phyloP scores from a whole-genome alignment of 2,797 vertebrate genomes.

The Pseudocheirus occidentalis region DNA sequence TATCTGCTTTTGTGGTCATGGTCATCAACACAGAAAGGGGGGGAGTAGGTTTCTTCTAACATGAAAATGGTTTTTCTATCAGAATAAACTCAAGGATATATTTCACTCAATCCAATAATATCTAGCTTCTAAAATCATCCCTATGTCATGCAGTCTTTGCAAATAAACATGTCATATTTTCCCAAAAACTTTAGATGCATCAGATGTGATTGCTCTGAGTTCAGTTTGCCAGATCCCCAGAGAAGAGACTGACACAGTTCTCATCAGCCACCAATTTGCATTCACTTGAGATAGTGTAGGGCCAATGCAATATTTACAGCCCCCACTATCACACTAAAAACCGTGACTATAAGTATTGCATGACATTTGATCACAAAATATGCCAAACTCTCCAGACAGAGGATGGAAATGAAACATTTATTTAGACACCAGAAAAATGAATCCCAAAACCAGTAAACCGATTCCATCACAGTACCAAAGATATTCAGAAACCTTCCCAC shows the following conservation, averaged over 20 bases:
- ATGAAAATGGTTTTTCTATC: not conserved
- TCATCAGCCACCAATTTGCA: not conserved
- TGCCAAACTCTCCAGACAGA: no score
- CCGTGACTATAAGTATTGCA: no score
- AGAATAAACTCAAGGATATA: not conserved
- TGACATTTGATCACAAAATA: no score
- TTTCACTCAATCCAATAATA: not conserved
- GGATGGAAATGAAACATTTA: no score
- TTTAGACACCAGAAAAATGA: no score
- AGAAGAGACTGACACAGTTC: not conserved
- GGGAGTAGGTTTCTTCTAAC: not conserved
- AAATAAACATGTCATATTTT: not conserved
- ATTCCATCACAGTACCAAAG: no score
- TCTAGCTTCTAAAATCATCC: not conserved
- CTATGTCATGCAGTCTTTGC: not conserved
- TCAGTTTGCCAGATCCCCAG: not conserved
- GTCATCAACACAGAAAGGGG: not conserved
- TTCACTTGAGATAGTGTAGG: not conserved
- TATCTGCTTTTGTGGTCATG: not conserved
- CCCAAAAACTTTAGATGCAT: not conserved
- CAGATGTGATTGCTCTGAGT: not conserved
- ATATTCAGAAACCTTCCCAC: no score
- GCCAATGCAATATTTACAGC: no score
- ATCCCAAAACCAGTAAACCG: no score
- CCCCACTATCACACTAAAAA: no score